Evolutionary conservation across 2,888 invertebrate species (phyloP).

Genomic region (Apantesis nais): DNA sequence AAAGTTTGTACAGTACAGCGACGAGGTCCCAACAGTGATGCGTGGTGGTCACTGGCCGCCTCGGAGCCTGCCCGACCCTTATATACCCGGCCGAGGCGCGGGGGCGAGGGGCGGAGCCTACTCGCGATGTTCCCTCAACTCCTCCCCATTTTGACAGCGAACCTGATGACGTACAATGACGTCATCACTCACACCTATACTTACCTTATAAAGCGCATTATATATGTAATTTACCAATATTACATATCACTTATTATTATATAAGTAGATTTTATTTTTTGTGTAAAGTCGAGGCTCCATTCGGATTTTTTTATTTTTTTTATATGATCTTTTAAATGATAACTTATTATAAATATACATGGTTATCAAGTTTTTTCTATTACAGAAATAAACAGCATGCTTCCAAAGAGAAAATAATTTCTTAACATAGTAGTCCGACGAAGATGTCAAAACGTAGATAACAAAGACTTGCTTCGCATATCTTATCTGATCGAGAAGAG

Average conservation of each 20-base stretch:
- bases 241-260: not conserved
- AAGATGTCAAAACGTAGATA: conserved; percentile 14
- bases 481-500: conserved; percentile 36
- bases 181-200: conserved; percentile 47
- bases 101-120: conserved; percentile 71
- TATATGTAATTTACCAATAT: too few relatives aligned
- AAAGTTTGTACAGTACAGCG: conserved; percentile 66
- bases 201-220: not conserved
- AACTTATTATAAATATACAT: too few relatives aligned
- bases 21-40: conserved; percentile 49
- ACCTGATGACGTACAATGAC: conserved; percentile 59
- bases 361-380: too few relatives aligned
- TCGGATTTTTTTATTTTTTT: too few relatives aligned
- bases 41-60: conserved; percentile 55
- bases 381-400: too few relatives aligned
- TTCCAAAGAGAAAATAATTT: too few relatives aligned
- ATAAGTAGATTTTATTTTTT: not conserved
- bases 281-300: too few relatives aligned
- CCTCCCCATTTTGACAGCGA: conserved; percentile 73
- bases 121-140: conserved; percentile 35
- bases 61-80: conserved; percentile 59
- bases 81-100: conserved; percentile 62
- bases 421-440: too few relatives aligned
- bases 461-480: conserved; percentile 32
- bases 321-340: too few relatives aligned